phyloP scores from a whole-genome alignment of 92 coral and sea anemone genomes.

The Epizoanthus scotinus region DNA sequence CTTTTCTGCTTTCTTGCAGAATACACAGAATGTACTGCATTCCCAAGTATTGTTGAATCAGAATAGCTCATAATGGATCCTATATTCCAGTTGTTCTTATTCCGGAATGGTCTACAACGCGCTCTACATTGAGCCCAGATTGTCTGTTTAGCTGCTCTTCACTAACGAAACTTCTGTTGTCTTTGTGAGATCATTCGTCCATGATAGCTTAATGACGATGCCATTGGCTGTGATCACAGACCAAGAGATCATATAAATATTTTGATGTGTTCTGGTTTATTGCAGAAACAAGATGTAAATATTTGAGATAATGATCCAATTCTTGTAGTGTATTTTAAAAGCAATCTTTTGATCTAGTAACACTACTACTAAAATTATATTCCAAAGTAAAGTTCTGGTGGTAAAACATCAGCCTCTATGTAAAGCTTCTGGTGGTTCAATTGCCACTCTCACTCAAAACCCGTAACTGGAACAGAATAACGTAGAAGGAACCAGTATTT shows the following conservation, averaged over 20 bases:
- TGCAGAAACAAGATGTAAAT: conserved; percentile 16
- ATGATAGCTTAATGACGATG: conserved; percentile 4
- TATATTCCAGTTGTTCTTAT: too few relatives aligned
- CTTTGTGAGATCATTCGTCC: conserved; percentile 24
- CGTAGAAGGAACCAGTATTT: neutral
- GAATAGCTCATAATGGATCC: too few relatives aligned
- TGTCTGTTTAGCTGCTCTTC: too few relatives aligned
- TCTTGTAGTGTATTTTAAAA: neutral
- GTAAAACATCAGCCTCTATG: neutral
- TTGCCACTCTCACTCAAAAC: neutral
- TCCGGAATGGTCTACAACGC: too few relatives aligned
- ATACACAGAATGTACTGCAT: too few relatives aligned
- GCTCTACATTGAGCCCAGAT: too few relatives aligned
- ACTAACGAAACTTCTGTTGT: neutral
- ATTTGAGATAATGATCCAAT: conserved; percentile 18
- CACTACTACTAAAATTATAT: neutral
- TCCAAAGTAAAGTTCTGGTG: neutral
- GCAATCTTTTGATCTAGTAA: neutral
- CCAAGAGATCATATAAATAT: conserved; percentile 14
- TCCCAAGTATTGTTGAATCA: too few relatives aligned
- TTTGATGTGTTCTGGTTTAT: conserved; percentile 9
- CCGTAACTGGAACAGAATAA: neutral
- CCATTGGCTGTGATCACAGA: conserved; percentile 21
- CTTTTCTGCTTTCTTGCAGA: too few relatives aligned
- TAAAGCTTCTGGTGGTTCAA: neutral